Base-by-base conservation (phyloP, 2,113 vertebrate species). In the Sapayoa aenigma region DNA sequence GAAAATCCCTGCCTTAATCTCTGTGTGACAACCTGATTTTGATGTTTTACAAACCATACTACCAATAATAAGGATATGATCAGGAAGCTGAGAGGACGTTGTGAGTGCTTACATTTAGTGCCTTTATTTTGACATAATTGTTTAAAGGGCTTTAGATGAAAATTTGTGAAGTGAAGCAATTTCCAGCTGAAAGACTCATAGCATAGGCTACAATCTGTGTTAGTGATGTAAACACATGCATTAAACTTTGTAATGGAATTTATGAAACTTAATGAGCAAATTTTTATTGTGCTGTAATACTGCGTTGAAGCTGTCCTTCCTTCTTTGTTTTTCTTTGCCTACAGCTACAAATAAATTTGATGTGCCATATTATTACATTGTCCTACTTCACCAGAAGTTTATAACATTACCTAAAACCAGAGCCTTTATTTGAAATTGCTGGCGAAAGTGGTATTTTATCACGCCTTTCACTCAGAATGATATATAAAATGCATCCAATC, bases 341-440 rank as follows among this genome's bases (percentile, higher is more conserved):
- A 90, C 75, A 94, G 79, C 76, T 93, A 96, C 84, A 96, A 80
- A 92, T 95, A 96, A 97, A 96, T 96, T 92, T 96, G 69, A 96
- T 93, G 49, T 81, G 76, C 93, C 53, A 4, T 94, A 82, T 91
- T 93, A 93, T 84, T 95, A 84, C 94, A 79, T 96, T 94, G 83
- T 96, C 83, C 77, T 79, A 94, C 88, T 82, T 89, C 73, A 76
- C 76, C 60, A 27, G 71, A 95, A 46, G 87, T 94, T 94, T 89
- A 94, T 93, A 73, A 90, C 58, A n/a, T 60, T 90, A 77, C 67
- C 89, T 93, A 69, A 93, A 93, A 80, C 46, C 53, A 56, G n/a
- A 79, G 35, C 77, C 73, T 90, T 88, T 87, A 72, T 93, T 89
- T 90, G 83, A 93, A 89, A 89, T 76, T 78, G 42, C 88, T 96